phyloP scores from a whole-genome alignment of 2,797 vertebrate species.

The Aldrovandia affinis region DNA sequence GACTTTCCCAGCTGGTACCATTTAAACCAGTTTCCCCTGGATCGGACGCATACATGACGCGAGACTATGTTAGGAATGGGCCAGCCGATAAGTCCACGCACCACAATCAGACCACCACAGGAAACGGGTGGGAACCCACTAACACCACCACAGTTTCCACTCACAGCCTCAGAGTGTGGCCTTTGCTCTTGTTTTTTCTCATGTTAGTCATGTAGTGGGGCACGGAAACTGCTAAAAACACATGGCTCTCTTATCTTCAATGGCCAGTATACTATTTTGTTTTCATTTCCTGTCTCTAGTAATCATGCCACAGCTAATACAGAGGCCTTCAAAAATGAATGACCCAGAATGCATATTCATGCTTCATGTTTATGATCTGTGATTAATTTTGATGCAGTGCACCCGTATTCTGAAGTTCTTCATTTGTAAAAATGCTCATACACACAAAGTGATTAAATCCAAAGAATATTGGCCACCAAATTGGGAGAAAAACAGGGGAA shows the following conservation, averaged over 20 bases:
- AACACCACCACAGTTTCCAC: slow-evolving; percentile 46
- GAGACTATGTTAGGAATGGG: slow-evolving; percentile 51
- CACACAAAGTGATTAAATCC: neutral
- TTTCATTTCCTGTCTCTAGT: too few relatives aligned
- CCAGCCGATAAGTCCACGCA: slow-evolving; percentile 45
- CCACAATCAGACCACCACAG: slow-evolving; percentile 47
- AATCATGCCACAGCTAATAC: too few relatives aligned
- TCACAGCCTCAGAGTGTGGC: slow-evolving; percentile 25
- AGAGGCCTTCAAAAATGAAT: too few relatives aligned
- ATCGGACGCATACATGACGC: slow-evolving; percentile 36
- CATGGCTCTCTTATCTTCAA: slow-evolving; percentile 8
- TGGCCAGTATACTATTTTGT: neutral
- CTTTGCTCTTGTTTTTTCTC: slow-evolving; percentile 22
- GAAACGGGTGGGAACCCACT: slow-evolving; percentile 47
- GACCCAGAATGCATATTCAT: too few relatives aligned
- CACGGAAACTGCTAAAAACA: slow-evolving; percentile 17
- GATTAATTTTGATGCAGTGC: neutral
- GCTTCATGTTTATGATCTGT: too few relatives aligned
- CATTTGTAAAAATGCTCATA: neutral
- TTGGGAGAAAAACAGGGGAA: too few relatives aligned
- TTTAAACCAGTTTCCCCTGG: slow-evolving; percentile 28
- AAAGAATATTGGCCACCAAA: too few relatives aligned
- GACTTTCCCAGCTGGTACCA: slow-evolving; percentile 41
- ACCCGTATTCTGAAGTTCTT: neutral
- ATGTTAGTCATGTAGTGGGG: slow-evolving; percentile 29